Conservation (phyloP, 2,113 vertebrate genomes). For the Cichladusa arquata region DNA sequence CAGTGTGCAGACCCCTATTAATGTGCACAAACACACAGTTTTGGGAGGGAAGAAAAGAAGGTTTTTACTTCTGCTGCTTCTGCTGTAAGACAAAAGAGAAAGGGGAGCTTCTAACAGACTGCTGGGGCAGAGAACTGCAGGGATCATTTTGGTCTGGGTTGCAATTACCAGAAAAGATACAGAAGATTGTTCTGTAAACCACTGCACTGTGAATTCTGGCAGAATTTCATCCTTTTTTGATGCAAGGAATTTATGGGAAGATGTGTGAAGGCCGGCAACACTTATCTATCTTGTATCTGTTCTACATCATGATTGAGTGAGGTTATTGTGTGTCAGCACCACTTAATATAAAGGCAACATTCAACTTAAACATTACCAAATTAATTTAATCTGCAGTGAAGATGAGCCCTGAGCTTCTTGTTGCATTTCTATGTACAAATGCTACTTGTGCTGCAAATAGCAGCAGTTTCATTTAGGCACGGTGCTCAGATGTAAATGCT, state of each 20-base stretch:
- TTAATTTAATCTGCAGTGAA: neutral
- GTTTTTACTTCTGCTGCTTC: neutral
- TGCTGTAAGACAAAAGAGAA: neutral
- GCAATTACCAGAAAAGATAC: neutral
- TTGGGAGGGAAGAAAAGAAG: accelerated
- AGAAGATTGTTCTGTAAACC: neutral
- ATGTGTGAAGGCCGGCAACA: neutral
- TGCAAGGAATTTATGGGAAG: neutral
- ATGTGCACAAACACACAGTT: neutral
- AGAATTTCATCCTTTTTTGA: neutral
- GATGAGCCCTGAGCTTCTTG: neutral
- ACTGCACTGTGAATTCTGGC: neutral
- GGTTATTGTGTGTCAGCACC: neutral
- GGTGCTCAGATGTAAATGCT: neutral
- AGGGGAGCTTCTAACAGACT: neutral
- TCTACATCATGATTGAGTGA: neutral
- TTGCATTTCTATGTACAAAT: neutral
- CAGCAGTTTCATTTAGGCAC: neutral
- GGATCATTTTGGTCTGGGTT: neutral
- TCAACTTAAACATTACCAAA: neutral
- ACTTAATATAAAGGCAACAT: neutral
- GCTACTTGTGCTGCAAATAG: neutral
- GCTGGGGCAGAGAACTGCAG: neutral
- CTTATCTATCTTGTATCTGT: neutral
- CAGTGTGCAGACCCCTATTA: neutral